Percentiles rank a stretch among this genome's conserved stretches.
Evolutionary conservation across 30 jellyfish, hydroid and myxozoan genomes (phyloP).

Genomic region (Rhopilema esculentum): DNA sequence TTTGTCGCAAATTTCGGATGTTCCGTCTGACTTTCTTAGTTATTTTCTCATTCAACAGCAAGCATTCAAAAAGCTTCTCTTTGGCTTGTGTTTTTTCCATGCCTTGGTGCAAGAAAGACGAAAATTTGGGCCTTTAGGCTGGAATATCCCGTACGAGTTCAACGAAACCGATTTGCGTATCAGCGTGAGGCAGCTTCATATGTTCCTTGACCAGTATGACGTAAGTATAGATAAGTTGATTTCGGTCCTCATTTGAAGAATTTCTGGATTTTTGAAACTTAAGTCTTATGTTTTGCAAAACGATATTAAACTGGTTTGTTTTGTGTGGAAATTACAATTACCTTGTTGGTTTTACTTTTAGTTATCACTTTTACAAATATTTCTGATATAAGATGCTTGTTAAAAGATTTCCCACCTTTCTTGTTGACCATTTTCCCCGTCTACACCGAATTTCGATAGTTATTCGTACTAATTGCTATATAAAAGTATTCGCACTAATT

Average conservation of each 20-base stretch:
- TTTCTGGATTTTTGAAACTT: too few species aligned
- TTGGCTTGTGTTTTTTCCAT: constrained; percentile 95
- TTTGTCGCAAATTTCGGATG: too few species aligned
- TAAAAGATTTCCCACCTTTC: too few species aligned
- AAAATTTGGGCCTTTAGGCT: constrained; percentile 96
- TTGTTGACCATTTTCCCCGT: too few species aligned
- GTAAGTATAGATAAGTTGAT: constrained; percentile 31
- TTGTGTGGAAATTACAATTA: too few species aligned
- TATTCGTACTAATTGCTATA: too few species aligned
- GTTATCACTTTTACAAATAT: too few species aligned
- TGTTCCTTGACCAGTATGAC: constrained; percentile 85
- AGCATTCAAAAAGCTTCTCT: constrained; percentile 89
- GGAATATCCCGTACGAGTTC: constrained; percentile 97
- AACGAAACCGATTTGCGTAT: constrained; percentile 95
- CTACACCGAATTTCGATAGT: too few species aligned
- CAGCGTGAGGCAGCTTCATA: constrained; percentile 91
- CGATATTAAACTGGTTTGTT: background rate
- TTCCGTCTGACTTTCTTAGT: background rate
- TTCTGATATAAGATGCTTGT: too few species aligned
- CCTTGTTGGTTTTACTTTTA: too few species aligned
- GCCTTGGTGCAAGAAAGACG: constrained; percentile 96
- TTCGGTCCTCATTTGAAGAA: background rate
- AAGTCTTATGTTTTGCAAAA: background rate
- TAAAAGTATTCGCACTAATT: too few species aligned
- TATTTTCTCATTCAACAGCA: constrained; percentile 32